phyloP scores from a whole-genome alignment of 2,113 vertebrate genomes.

The Copsychus sechellarum region DNA sequence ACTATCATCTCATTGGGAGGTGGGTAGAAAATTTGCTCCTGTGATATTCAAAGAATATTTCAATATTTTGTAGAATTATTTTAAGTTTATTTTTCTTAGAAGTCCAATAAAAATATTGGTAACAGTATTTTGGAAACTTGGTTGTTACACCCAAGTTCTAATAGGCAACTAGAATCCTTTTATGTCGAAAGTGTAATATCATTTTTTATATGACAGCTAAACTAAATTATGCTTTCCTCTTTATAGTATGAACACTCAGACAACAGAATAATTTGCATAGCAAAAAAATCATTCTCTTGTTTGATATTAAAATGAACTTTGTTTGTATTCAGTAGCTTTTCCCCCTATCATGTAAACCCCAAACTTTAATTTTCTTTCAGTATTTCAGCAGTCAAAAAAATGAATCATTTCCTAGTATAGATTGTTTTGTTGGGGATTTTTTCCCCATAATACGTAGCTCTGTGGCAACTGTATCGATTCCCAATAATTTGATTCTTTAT shows the following conservation, averaged over 20 bases:
- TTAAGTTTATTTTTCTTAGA: neutral
- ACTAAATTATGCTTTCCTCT: neutral
- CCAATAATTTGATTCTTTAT: neutral
- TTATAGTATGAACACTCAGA: neutral
- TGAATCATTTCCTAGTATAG: neutral
- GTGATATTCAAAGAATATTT: neutral
- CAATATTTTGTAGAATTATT: neutral
- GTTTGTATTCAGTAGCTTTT: neutral
- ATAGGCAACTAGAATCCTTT: neutral
- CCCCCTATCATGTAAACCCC: fast-evolving
- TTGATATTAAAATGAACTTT: neutral
- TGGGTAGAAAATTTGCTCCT: neutral
- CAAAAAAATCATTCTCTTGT: neutral
- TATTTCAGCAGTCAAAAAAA: neutral
- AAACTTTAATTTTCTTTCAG: neutral
- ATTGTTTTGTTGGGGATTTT: neutral
- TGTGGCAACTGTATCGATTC: neutral
- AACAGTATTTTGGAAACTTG: neutral
- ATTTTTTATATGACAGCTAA: neutral
- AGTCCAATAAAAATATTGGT: neutral
- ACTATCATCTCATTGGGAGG: fast-evolving
- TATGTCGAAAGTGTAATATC: neutral
- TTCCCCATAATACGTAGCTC: neutral
- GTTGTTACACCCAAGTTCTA: neutral
- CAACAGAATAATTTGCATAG: neutral